These are phyloP conservation scores for Drosophila recens DNA, from an alignment of 2,888 invertebrate species.

Conservation along the genomic window DNA sequence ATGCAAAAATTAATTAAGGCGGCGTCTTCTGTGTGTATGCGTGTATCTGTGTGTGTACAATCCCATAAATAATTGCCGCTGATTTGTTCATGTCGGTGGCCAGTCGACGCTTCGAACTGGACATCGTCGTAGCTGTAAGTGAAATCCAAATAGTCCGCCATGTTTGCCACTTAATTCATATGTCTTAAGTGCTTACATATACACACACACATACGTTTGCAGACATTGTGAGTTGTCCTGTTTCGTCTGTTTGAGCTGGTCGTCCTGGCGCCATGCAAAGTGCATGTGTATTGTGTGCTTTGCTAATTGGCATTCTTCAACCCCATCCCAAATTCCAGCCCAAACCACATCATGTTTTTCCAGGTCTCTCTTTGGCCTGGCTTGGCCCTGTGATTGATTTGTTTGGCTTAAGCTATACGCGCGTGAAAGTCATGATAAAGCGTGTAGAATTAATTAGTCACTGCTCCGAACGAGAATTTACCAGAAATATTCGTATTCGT, in stretches of 20 bases:
- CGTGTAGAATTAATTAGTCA: slow-evolving; percentile 79
- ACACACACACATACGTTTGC: not conserved
- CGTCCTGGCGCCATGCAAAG: slow-evolving; percentile 70
- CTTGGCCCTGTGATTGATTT: slow-evolving; percentile 68
- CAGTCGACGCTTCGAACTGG: slow-evolving; percentile 61
- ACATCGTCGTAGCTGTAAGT: slow-evolving; percentile 37
- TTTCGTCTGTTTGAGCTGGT: slow-evolving; percentile 4
- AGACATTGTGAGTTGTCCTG: slow-evolving; percentile 6
- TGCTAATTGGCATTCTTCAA: slow-evolving; percentile 66
- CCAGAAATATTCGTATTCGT: slow-evolving; percentile 10
- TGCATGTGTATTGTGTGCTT: slow-evolving; percentile 68
- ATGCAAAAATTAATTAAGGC: slow-evolving; percentile 57
- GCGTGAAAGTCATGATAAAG: slow-evolving; percentile 71
- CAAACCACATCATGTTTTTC: not conserved
- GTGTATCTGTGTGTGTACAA: not conserved
- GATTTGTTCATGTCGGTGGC: slow-evolving; percentile 74
- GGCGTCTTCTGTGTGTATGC: not conserved
- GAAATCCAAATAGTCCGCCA: slow-evolving; percentile 64
- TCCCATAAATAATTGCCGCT: slow-evolving; percentile 68
- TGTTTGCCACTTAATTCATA: slow-evolving; percentile 80
- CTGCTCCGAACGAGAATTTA: slow-evolving; percentile 21
- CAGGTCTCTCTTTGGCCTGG: not conserved
- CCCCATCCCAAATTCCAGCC: not conserved
- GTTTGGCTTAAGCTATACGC: slow-evolving; percentile 69
- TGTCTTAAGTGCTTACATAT: slow-evolving; percentile 72